Conservation (phyloP, 2,797 vertebrate genomes). For the Orestias chungarensis region DNA sequence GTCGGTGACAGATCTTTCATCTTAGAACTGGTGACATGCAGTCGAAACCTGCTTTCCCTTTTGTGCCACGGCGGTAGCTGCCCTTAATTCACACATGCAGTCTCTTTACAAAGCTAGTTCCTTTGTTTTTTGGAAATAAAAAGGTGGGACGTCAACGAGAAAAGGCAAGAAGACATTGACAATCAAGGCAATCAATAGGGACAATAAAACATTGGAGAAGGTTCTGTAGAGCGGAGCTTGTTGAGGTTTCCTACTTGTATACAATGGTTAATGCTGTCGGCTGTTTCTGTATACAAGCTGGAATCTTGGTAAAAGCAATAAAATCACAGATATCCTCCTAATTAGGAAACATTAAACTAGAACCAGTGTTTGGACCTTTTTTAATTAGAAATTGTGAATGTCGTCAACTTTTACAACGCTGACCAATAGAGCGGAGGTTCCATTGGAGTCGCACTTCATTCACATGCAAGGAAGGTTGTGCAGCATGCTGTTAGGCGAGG, state of each 20-base stretch:
- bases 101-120: slow-evolving; percentile 52
- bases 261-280: slow-evolving; percentile 32
- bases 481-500: too few species aligned
- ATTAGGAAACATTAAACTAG: too few species aligned
- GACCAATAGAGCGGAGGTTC: too few species aligned
- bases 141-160: slow-evolving; percentile 52
- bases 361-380: too few species aligned
- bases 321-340: not conserved
- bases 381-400: too few species aligned
- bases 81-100: slow-evolving; percentile 57
- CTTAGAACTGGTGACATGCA: slow-evolving; percentile 48
- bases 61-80: slow-evolving; percentile 40
- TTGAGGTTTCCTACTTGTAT: slow-evolving; percentile 42
- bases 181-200: slow-evolving; percentile 74
- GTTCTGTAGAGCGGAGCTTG: slow-evolving; percentile 46
- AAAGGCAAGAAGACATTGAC: slow-evolving; percentile 57
- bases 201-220: slow-evolving; percentile 59
- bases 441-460: too few species aligned
- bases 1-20: slow-evolving; percentile 28
- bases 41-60: slow-evolving; percentile 54
- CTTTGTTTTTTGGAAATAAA: slow-evolving; percentile 73
- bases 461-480: too few species aligned
- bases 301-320: not conserved
- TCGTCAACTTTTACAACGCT: too few species aligned
- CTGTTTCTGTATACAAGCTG: not conserved